These are phyloP conservation scores for Aramus guarauna DNA, from an alignment of 2,113 vertebrate species.

Conservation along the genomic window DNA sequence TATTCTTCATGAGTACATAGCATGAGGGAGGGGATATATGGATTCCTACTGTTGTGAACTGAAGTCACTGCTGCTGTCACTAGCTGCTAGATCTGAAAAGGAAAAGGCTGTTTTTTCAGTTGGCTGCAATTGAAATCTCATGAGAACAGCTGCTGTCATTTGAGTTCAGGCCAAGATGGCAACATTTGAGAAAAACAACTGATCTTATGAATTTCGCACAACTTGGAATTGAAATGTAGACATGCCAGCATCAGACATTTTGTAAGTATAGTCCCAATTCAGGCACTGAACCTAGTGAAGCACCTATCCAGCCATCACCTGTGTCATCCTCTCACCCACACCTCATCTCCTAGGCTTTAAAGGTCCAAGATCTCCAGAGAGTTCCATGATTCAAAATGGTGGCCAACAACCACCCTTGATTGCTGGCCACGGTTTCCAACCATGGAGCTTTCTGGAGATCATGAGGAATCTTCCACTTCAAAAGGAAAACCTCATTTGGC, in stretches of 20 bases:
- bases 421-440: neutral
- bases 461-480: neutral
- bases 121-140: conserved; percentile 44
- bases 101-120: conserved; percentile 41
- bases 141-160: conserved; percentile 63
- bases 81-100: conserved; percentile 17
- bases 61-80: neutral
- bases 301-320: neutral
- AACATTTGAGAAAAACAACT: conserved; percentile 56
- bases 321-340: neutral
- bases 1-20: fast-evolving
- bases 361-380: neutral
- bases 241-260: neutral
- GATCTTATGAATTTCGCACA: conserved; percentile 58
- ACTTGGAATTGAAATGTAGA: conserved; percentile 34
- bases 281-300: neutral
- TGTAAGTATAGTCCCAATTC: neutral
- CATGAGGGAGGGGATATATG: neutral
- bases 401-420: neutral
- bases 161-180: conserved; percentile 64
- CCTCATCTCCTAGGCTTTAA: neutral
- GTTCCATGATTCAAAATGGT: neutral
- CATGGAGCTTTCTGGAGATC: neutral
- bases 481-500: neutral
- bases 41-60: neutral